Base-by-base conservation (phyloP, 2,113 vertebrate genomes). In the Eidolon helvum region DNA sequence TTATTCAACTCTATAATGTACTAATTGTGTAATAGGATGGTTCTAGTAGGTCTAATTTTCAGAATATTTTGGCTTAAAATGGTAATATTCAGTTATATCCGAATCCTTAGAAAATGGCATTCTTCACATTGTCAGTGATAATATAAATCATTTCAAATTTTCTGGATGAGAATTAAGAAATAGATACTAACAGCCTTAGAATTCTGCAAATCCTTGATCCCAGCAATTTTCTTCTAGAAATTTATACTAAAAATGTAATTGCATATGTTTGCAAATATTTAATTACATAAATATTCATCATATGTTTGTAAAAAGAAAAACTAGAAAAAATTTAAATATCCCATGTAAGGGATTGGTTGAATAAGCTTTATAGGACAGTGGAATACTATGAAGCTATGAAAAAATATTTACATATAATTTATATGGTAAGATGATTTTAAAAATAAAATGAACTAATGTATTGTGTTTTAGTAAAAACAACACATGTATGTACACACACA, bases 251-350 rank as follows among this genome's bases (percentile, higher is more conserved):
- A 80, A 48, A 79, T 74, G 14, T 71, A 95, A 89, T 91, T 80
- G 85, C 5, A 88, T 68, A 71, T 59, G 18, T 48, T 93, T 80
- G n/a, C 30, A 87, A 93, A 75, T 92, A 43, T 86, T 80, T 94
- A 96, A 90, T 88, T 90, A 26, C 43, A 65, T n/a, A 92, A 71
- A 79, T 69, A 22, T 8, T 50, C 38, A 75, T 75, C 22, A 78
- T 12, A 87, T 87, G 10, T 63, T 90, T 93, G 16, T 94, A 83
- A 92, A 87, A 94, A 57, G 55, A 82, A 96, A 82, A 94, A 71
- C n/a, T 77, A 77, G 40, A 66, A 92, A 74, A 8, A 93, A 61
- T 28, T 90, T 77, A 53, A 96, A 59, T 75, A 30, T 28, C 10
- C 48, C 14, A 74, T 63, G 68, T 84, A 80, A 26, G 28, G 9